Conservation (phyloP, 1,140 invertebrate species). For the Orchestia grillus region DNA sequence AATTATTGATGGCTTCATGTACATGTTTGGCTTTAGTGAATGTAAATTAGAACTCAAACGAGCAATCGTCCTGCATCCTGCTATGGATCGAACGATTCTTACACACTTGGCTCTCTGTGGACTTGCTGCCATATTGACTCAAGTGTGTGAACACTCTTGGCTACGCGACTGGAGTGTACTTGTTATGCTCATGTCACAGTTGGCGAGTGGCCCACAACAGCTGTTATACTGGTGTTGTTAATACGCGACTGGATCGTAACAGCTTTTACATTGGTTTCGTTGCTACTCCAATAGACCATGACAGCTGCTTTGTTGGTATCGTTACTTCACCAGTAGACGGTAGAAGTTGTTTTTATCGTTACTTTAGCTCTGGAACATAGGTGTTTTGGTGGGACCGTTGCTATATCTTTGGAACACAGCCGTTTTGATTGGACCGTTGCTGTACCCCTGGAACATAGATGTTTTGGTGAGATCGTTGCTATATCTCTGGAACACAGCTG, state of each 20-base stretch:
- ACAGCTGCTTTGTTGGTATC: background rate
- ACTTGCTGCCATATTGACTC: background rate
- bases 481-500: background rate
- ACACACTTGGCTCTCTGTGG: background rate
- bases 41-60: background rate
- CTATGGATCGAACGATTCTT: background rate
- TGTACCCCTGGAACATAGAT: background rate
- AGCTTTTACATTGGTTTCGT: background rate
- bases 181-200: background rate
- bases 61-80: background rate
- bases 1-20: background rate
- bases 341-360: background rate
- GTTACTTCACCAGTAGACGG: background rate
- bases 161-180: background rate
- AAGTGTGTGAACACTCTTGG: background rate
- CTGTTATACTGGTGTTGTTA: too few relatives aligned
- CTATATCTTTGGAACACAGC: background rate
- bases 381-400: background rate
- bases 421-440: background rate
- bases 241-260: too few relatives aligned
- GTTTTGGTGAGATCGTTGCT: background rate
- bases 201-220: too few relatives aligned
- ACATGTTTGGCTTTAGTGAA: background rate
- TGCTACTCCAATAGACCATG: background rate
- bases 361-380: background rate